Evolutionary conservation across 1,140 invertebrate species (phyloP), one percentile per base, ranked within the genome.

Genomic region (Tetranychus cinnabarinus): DNA sequence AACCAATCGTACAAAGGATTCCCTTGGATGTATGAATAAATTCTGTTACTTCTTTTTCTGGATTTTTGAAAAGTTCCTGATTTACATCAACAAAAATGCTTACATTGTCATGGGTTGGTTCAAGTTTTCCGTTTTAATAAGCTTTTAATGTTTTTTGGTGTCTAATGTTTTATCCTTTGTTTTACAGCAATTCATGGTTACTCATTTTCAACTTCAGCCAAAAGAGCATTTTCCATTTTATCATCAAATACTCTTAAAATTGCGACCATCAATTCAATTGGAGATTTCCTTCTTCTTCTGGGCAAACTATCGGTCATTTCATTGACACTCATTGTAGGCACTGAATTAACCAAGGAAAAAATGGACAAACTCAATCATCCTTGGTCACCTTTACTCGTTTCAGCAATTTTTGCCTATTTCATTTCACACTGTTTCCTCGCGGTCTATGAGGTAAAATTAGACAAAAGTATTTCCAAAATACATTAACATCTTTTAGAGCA

Each of bases 241-340:
- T 79, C 82, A 5, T 81, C 77, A 65, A 92, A 96, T 73, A 83
- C 82, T 2, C 69, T 95, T 42, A 81, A 88, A 77, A 81, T 96
- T 61, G 83, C 85, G 12, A 86, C 88, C 0, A 87, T 96, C 55
- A 95, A 96, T 72, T 85, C 86, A 66, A 80, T 95, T 45, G 90
- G 90, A 8, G 88, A 93, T 72, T 95, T 96, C 70, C 83, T 96
- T 55, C 76, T 97, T 6, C 91, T 97, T 69, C 71, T 96, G 57
- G 87, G 86, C 37, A 96, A 96, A 77, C 73, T 81, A 15, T 82
- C 84, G 68, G 82, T 88, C 10, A 85, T 91, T 42, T 85, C 86
- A 10, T 81, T 83, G 1, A 74, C 90, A 42, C 77, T 85, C 54
- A 79, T 90, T 66, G 69, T 78, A 47, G 81, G 80, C 3, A 73